Evolutionary conservation across 2,797 vertebrate genomes (phyloP).

Genomic region (Babyrousa celebensis): DNA sequence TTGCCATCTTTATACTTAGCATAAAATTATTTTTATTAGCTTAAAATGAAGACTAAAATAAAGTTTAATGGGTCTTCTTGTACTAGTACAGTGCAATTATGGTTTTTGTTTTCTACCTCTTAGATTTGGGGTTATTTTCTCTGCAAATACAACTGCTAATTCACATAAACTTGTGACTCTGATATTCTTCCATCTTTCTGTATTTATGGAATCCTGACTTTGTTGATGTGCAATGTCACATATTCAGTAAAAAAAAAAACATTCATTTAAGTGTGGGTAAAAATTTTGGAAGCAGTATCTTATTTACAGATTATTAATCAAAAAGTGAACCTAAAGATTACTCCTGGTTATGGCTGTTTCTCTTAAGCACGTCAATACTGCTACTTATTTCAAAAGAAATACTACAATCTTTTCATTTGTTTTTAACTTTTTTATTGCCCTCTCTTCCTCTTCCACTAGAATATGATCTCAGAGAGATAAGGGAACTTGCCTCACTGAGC

Average conservation of each 20-base stretch:
- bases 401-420: not conserved
- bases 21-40: not conserved
- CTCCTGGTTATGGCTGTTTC: not conserved
- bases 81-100: not conserved
- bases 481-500: not conserved
- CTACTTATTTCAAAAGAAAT: not conserved
- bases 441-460: not conserved
- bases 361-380: not conserved
- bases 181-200: not conserved
- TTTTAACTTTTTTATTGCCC: not conserved
- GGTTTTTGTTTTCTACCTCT: not conserved
- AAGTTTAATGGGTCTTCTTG: not conserved
- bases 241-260: not conserved
- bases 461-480: not conserved
- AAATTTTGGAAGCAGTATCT: conserved; percentile 5
- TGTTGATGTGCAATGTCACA: not conserved
- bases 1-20: not conserved
- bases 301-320: not conserved
- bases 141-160: not conserved
- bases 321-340: not conserved
- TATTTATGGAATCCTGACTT: not conserved
- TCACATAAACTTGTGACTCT: not conserved
- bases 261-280: not conserved
- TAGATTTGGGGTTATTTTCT: not conserved
- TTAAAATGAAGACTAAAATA: conserved; percentile 28